phyloP scores from a whole-genome alignment of 2,888 invertebrate species.

The Drepana falcataria region DNA sequence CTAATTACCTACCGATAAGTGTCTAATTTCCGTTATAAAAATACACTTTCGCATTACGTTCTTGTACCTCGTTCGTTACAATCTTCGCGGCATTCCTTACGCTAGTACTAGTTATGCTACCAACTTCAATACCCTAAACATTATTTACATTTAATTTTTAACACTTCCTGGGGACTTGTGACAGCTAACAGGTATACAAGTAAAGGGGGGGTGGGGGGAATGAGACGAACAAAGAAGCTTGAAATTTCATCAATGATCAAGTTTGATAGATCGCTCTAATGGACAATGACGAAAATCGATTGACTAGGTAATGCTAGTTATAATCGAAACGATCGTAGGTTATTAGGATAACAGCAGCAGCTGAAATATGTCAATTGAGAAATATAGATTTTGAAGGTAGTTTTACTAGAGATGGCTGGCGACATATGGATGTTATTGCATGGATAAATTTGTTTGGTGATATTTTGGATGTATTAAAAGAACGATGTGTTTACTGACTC shows the following conservation, averaged over 20 bases:
- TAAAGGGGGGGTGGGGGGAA: constrained; percentile 34
- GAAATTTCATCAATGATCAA: constrained; percentile 75
- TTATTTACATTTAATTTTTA: constrained; percentile 63
- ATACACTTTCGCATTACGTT: constrained; percentile 53
- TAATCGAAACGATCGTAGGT: constrained; percentile 20
- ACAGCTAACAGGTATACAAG: constrained; percentile 35
- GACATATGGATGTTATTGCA: constrained; percentile 3
- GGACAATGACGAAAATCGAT: constrained; percentile 2
- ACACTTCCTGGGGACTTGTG: constrained; percentile 67
- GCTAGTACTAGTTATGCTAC: constrained; percentile 51
- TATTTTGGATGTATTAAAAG: constrained; percentile 19
- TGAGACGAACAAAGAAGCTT: constrained; percentile 56
- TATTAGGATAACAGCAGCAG: constrained; percentile 13
- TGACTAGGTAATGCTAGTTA: constrained; percentile 1
- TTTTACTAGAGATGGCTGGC: constrained; percentile 1
- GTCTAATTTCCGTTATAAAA: constrained; percentile 66
- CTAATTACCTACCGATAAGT: constrained; percentile 50
- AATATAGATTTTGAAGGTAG: constrained; percentile 8
- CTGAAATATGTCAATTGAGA: constrained; percentile 19
- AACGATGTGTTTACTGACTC: constrained; percentile 33
- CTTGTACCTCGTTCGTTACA: constrained; percentile 29
- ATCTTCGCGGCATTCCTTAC: constrained; percentile 58
- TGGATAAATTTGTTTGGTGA: constrained; percentile 16
- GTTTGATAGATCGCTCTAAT: constrained; percentile 13
- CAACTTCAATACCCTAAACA: constrained; percentile 55